phyloP scores from a whole-genome alignment of 2,797 vertebrate genomes.

The Mormyrus proboscirostris region DNA sequence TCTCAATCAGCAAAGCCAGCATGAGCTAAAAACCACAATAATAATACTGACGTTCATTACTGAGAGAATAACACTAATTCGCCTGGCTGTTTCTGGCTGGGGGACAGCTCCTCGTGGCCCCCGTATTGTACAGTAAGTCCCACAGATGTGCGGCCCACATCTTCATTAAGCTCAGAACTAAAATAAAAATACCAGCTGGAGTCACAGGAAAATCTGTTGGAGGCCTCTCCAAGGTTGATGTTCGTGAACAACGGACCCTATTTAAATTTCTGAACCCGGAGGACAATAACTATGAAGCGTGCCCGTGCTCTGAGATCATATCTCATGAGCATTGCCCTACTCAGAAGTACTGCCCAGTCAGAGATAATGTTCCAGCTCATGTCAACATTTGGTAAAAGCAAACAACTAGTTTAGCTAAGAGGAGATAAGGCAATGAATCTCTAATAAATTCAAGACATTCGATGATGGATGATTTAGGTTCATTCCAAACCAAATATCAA shows the following conservation, averaged over 20 bases:
- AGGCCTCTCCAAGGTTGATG: not conserved
- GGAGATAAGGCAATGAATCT: slow-evolving; percentile 1
- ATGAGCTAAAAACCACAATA: not conserved
- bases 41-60: not conserved
- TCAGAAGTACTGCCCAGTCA: not conserved
- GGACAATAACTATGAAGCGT: not conserved
- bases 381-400: slow-evolving; percentile 10
- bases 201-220: slow-evolving; percentile 9
- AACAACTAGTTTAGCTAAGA: not conserved
- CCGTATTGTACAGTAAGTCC: not conserved
- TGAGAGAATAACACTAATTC: not conserved
- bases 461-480: slow-evolving; percentile 2
- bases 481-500: slow-evolving; percentile 15
- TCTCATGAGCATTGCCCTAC: not conserved
- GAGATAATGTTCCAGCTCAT: not conserved
- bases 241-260: slow-evolving; percentile 4
- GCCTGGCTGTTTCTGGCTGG: not conserved
- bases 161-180: not conserved
- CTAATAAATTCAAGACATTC: slow-evolving; percentile 5
- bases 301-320: not conserved
- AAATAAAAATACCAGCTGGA: slow-evolving; percentile 2
- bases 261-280: not conserved
- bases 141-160: too few species aligned
- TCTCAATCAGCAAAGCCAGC: not conserved
- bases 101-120: not conserved